Conservation (phyloP, 2,797 vertebrate species). For the Schizothorax lantsangensis region DNA sequence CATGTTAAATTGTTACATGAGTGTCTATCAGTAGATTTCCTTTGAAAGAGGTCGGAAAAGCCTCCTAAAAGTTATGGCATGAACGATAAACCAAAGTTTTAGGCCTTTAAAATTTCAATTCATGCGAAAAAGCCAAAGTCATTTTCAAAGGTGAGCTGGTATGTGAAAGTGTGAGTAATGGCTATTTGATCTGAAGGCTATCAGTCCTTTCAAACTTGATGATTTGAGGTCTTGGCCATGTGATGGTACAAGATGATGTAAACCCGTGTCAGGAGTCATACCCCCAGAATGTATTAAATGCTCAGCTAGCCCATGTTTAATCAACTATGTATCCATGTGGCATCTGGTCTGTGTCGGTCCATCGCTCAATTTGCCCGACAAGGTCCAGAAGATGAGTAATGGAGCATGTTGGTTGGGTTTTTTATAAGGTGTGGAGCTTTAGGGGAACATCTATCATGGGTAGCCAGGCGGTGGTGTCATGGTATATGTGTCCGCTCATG, state of each 20-base stretch:
- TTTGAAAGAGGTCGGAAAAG: not conserved
- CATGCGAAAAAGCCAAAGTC: not conserved
- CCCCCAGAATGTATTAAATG: not conserved
- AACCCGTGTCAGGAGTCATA: not conserved
- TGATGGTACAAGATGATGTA: not conserved
- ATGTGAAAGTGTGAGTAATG: not conserved
- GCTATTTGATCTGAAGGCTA: not conserved
- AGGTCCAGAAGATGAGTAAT: constrained; percentile 25
- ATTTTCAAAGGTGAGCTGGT: not conserved
- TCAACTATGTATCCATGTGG: not conserved
- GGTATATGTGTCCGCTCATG: not conserved
- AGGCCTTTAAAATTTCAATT: not conserved
- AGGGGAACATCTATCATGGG: not conserved
- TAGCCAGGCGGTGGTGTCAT: not conserved
- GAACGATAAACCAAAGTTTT: not conserved
- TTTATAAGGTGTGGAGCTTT: not conserved
- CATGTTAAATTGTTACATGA: not conserved
- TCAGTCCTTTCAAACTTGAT: not conserved
- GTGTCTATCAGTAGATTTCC: not conserved
- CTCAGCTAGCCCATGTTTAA: not conserved
- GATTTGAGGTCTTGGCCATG: not conserved
- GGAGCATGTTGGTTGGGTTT: not conserved
- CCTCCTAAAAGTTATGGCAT: not conserved
- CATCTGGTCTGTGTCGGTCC: not conserved
- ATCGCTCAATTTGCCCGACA: not conserved